A percentile compares a stretch with the other conserved stretches of the same genome.
These are phyloP conservation scores for Drosophila suzukii DNA, from an alignment of 1,140 invertebrate species.

Conservation along the genomic window DNA sequence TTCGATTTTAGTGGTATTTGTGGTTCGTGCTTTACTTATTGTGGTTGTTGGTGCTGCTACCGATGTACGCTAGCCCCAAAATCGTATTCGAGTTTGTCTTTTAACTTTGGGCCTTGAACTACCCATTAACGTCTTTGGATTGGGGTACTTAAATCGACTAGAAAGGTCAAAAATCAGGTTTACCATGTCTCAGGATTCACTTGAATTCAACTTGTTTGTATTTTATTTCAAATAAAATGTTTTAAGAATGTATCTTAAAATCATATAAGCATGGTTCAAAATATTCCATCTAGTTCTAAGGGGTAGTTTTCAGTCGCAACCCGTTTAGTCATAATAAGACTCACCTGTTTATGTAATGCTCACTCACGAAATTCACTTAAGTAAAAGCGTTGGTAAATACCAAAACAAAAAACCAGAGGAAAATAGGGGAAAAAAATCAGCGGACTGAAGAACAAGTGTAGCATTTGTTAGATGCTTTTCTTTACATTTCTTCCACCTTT, in stretches of 20 bases:
- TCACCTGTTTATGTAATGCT: conserved; percentile 70
- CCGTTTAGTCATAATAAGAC: conserved; percentile 8
- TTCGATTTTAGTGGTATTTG: conserved; percentile 50
- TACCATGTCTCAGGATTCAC: not conserved
- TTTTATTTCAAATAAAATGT: not conserved
- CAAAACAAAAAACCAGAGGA: conserved; percentile 35
- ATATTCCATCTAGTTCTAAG: too few species aligned
- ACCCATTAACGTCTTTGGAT: not conserved
- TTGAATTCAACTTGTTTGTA: not conserved
- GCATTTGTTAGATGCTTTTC: conserved; percentile 60
- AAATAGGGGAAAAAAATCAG: conserved; percentile 1
- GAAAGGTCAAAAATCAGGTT: not conserved
- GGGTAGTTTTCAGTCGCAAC: conserved; percentile 22
- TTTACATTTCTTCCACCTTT: conserved; percentile 22
- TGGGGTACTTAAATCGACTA: not conserved
- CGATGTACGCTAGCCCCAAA: conserved; percentile 5
- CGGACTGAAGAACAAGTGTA: conserved; percentile 46
- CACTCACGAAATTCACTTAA: conserved; percentile 64
- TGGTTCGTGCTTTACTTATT: conserved; percentile 36
- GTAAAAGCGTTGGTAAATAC: conserved; percentile 56
- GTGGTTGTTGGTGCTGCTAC: not conserved
- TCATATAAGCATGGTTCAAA: too few species aligned
- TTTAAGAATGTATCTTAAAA: too few species aligned
- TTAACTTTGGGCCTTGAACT: conserved; percentile 8
- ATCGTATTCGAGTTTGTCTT: not conserved